Evolutionary conservation across 2,113 vertebrate genomes (phyloP).

Genomic region (Melanerpes aurifrons): DNA sequence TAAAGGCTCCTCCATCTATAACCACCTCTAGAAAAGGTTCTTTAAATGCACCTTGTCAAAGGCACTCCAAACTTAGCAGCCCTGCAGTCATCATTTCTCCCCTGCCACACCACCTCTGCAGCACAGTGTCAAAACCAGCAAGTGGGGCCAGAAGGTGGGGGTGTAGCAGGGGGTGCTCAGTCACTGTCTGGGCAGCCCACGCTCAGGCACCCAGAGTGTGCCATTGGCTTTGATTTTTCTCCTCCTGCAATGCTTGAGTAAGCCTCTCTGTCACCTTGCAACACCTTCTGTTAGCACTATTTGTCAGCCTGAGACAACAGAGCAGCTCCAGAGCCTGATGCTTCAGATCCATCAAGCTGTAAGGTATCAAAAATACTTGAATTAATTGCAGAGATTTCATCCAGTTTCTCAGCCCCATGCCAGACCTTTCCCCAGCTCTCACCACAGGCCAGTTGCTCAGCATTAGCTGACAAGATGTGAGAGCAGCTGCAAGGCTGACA

Average conservation of each 20-base stretch:
- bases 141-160: background rate
- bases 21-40: rapidly evolving
- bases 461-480: rapidly evolving
- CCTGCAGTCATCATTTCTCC: background rate
- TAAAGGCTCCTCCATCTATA: background rate
- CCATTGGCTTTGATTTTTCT: background rate
- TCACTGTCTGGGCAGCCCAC: background rate
- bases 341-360: background rate
- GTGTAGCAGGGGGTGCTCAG: background rate
- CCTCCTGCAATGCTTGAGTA: background rate
- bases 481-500: background rate
- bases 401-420: no score
- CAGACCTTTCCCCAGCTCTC: background rate
- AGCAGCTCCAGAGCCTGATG: background rate
- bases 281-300: background rate
- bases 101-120: rapidly evolving
- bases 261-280: background rate
- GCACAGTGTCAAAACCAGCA: background rate
- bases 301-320: rapidly evolving
- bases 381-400: background rate
- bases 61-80: rapidly evolving
- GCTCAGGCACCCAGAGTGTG: rapidly evolving
- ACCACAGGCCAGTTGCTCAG: background rate
- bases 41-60: background rate
- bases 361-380: background rate